These are phyloP conservation scores for Tenthredo amoena DNA, from an alignment of 2,888 invertebrate species.

Conservation along the genomic window DNA sequence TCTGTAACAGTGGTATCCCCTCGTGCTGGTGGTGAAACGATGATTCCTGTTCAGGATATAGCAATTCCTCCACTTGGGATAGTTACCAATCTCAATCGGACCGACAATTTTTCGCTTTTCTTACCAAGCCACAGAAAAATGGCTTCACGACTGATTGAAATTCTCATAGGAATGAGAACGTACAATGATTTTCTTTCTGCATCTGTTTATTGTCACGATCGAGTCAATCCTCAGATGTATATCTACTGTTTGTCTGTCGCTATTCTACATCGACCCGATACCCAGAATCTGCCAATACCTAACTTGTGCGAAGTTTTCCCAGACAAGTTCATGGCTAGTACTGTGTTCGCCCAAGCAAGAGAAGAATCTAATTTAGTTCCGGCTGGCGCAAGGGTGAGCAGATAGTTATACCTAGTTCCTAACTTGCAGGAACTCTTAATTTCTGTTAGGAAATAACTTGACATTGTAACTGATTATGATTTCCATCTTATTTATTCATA, in stretches of 20 bases:
- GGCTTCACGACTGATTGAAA: constrained; percentile 71
- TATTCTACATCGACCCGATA: constrained; percentile 79
- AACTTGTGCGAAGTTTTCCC: constrained; percentile 85
- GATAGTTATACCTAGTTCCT: background rate
- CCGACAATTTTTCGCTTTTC: constrained; percentile 74
- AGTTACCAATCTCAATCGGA: constrained; percentile 59
- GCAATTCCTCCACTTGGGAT: constrained; percentile 8
- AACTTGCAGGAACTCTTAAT: no score
- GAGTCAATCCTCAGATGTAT: constrained; percentile 76
- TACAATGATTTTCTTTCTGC: constrained; percentile 70
- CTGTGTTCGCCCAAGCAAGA: constrained; percentile 81
- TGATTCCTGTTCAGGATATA: constrained; percentile 21
- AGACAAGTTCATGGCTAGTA: constrained; percentile 83
- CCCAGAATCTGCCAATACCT: constrained; percentile 81
- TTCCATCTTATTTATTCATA: background rate
- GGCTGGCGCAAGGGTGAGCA: constrained; percentile 63
- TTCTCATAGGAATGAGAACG: constrained; percentile 64
- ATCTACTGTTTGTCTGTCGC: constrained; percentile 76
- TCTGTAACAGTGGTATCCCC: background rate
- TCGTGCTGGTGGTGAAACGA: background rate
- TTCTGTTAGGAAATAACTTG: no score
- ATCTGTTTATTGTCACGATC: constrained; percentile 69
- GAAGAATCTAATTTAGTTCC: constrained; percentile 80
- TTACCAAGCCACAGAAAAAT: constrained; percentile 73
- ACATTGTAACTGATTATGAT: no score